Conservation (phyloP, 2,113 vertebrate genomes). For the Argyrosomus japonicus region DNA sequence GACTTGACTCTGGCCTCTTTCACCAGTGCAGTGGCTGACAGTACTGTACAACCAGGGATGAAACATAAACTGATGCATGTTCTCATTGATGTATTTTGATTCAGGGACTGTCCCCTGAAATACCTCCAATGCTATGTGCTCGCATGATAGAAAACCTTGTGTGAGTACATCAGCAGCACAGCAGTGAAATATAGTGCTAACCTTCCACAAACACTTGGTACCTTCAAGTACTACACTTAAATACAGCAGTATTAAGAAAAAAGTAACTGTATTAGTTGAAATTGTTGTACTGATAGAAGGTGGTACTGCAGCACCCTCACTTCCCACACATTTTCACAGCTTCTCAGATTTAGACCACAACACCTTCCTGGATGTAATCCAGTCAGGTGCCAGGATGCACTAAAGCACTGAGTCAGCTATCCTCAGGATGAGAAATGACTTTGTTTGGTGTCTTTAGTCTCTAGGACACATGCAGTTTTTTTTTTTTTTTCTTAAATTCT, state of each 20-base stretch:
- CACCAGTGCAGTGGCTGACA: no score
- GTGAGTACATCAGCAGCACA: background rate
- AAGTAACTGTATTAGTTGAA: background rate
- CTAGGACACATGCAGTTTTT: constrained; percentile 23
- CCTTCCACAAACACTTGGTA: background rate
- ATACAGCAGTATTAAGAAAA: background rate
- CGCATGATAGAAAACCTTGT: background rate
- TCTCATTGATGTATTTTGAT: background rate
- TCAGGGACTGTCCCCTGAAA: background rate
- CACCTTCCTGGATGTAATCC: constrained; percentile 19
- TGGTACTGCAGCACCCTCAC: background rate
- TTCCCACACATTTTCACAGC: constrained; percentile 4
- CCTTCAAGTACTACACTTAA: background rate
- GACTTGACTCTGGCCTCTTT: background rate
- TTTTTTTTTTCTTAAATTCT: background rate
- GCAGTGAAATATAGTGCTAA: background rate
- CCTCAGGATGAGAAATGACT: constrained; percentile 36
- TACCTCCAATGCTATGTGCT: background rate
- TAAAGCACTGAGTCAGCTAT: constrained; percentile 34
- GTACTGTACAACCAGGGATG: background rate
- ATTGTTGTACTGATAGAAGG: background rate
- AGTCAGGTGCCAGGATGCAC: constrained; percentile 14
- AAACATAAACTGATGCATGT: background rate
- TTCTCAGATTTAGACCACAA: constrained; percentile 1
- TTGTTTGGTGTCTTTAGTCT: constrained; percentile 35